Evolutionary conservation across 2,888 invertebrate genomes (phyloP).

Genomic region (Eupithecia centaureata): DNA sequence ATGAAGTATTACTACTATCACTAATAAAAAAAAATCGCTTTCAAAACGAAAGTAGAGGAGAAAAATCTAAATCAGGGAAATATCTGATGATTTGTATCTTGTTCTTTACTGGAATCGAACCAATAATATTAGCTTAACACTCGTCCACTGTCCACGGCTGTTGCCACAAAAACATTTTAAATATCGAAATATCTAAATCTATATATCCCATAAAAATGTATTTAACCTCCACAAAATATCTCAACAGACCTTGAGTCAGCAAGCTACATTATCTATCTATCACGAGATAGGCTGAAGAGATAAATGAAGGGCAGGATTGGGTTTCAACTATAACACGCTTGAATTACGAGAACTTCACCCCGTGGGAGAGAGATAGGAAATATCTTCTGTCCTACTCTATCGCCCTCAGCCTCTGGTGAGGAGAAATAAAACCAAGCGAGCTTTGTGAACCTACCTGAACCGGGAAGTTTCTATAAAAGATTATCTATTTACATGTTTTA

Average conservation of each 20-base stretch:
- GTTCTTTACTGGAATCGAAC: not conserved
- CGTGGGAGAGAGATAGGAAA: constrained; percentile 10
- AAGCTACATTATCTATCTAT: constrained; percentile 2
- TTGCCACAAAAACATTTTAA: too few species aligned
- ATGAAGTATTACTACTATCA: not conserved
- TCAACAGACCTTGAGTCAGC: constrained; percentile 5
- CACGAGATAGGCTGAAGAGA: constrained; percentile 10
- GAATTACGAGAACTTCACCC: constrained; percentile 16
- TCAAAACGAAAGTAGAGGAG: not conserved
- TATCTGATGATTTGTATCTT: not conserved
- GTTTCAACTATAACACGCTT: constrained; percentile 20
- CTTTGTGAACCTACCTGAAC: not conserved
- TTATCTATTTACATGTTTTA: too few species aligned
- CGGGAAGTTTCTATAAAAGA: not conserved
- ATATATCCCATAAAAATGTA: not conserved
- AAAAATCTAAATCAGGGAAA: not conserved
- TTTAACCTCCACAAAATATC: not conserved
- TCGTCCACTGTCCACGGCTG: not conserved
- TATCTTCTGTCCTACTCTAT: not conserved
- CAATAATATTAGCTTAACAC: not conserved
- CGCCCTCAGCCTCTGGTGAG: not conserved
- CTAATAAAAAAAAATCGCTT: not conserved
- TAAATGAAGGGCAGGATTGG: constrained; percentile 21
- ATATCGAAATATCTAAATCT: too few species aligned
- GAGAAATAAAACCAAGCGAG: not conserved